These are phyloP conservation scores for Archips crataeganus DNA, from an alignment of 2,888 invertebrate genomes.

Conservation along the genomic window DNA sequence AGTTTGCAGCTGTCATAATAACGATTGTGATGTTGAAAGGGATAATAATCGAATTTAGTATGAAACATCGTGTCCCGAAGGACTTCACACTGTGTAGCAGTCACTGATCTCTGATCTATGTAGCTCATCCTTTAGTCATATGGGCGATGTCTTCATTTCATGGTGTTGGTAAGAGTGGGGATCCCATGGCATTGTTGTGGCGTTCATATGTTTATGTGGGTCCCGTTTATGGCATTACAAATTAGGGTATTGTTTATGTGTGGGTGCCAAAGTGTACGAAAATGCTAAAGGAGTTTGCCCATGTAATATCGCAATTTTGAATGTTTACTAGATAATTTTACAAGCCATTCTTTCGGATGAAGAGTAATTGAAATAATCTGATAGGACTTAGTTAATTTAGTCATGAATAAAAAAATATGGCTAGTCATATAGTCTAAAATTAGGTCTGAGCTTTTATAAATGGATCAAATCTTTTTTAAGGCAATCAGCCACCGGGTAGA, in stretches of 20 bases:
- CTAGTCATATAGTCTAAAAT: too few relatives aligned
- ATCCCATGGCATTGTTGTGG: slow-evolving; percentile 7
- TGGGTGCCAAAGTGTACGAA: neutral
- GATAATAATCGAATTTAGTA: neutral
- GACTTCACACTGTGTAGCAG: neutral
- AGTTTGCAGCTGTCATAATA: too few relatives aligned
- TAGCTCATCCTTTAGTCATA: neutral
- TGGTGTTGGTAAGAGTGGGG: slow-evolving; percentile 19
- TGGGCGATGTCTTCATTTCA: slow-evolving; percentile 10
- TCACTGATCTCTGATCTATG: neutral
- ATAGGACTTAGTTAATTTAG: too few relatives aligned
- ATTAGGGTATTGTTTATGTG: neutral
- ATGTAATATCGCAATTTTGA: neutral
- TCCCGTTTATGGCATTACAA: neutral
- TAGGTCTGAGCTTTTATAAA: too few relatives aligned
- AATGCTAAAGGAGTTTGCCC: neutral
- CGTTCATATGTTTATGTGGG: neutral
- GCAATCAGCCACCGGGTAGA: too few relatives aligned
- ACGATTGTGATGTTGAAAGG: neutral
- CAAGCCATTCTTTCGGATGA: too few relatives aligned
- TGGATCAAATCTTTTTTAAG: too few relatives aligned
- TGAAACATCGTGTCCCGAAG: neutral
- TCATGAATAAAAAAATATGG: too few relatives aligned
- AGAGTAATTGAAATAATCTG: too few relatives aligned
- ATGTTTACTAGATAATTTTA: too few relatives aligned